phyloP scores from a whole-genome alignment of 2,113 vertebrate species.

The Sinocyclocheilus anophthalmus region DNA sequence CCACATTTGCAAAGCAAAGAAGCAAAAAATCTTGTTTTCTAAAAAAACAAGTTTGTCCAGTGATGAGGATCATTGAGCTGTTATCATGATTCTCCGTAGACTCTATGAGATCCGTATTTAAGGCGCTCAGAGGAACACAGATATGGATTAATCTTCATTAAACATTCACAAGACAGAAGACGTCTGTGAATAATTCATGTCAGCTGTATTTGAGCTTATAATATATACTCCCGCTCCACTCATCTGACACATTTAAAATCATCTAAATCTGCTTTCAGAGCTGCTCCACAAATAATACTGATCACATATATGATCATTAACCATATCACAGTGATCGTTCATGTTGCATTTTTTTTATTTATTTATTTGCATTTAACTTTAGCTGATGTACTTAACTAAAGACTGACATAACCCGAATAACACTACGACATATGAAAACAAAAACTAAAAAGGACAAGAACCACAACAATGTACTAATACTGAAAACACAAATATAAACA shows the following conservation, averaged over 20 bases:
- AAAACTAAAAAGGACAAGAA: too few relatives aligned
- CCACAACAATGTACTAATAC: too few relatives aligned
- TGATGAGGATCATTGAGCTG: conserved; percentile 26
- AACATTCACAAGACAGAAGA: conserved; percentile 54
- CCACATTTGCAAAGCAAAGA: neutral
- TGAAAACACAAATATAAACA: too few relatives aligned
- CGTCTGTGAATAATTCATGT: conserved; percentile 56
- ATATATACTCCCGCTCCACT: conserved; percentile 21
- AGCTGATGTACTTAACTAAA: too few relatives aligned
- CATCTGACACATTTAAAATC: neutral
- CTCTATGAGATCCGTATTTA: conserved; percentile 2
- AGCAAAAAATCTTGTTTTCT: neutral
- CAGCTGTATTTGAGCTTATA: conserved; percentile 40
- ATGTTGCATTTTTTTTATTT: too few relatives aligned
- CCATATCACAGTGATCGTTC: too few relatives aligned
- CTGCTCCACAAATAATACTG: neutral
- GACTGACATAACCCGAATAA: too few relatives aligned
- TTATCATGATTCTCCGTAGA: conserved; percentile 13
- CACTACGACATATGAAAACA: too few relatives aligned
- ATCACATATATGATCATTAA: too few relatives aligned
- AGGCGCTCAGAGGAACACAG: conserved; percentile 44
- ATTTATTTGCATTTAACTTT: too few relatives aligned
- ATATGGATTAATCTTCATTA: conserved; percentile 58
- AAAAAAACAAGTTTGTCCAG: too few relatives aligned
- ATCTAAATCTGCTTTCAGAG: neutral